Percentiles rank a stretch among this genome's conserved stretches.
Conservation (phyloP, 2,113 vertebrate genomes). For the Willisornis vidua region DNA sequence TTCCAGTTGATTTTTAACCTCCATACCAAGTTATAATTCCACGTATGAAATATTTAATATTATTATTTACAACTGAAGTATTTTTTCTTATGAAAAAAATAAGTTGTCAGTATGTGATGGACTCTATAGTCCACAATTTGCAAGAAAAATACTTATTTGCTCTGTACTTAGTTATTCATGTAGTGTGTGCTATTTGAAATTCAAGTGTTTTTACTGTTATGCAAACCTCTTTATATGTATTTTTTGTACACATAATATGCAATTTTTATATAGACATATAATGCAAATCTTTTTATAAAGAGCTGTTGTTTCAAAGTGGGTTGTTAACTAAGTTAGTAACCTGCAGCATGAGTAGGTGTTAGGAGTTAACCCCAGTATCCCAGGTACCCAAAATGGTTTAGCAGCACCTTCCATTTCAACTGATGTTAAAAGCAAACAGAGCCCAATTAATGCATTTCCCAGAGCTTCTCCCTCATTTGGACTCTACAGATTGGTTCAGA, state of each 20-base stretch:
- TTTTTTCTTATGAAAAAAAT: background rate
- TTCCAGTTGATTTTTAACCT: conserved; percentile 14
- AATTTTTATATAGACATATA: background rate
- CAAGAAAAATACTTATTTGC: background rate
- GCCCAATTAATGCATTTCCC: background rate
- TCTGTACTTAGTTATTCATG: background rate
- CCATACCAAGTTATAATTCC: background rate
- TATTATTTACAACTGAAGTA: background rate
- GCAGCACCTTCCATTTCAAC: background rate
- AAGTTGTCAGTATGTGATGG: background rate
- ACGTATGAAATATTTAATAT: background rate
- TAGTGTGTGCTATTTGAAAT: background rate
- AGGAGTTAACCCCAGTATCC: background rate
- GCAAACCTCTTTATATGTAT: background rate
- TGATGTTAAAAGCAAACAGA: background rate
- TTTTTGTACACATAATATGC: background rate
- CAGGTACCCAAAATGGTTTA: background rate
- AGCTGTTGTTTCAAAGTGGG: background rate
- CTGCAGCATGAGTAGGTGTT: background rate
- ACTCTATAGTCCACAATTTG: background rate
- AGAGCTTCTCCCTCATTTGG: background rate
- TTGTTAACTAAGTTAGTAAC: background rate
- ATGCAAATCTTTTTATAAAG: background rate
- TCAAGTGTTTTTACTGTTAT: background rate
- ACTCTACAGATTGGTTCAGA: background rate